A percentile compares a stretch with the other conserved stretches of the same genome.
Conservation (phyloP, 37 sponge, comb jelly and placozoan genomes). For the Geodia barretti region DNA sequence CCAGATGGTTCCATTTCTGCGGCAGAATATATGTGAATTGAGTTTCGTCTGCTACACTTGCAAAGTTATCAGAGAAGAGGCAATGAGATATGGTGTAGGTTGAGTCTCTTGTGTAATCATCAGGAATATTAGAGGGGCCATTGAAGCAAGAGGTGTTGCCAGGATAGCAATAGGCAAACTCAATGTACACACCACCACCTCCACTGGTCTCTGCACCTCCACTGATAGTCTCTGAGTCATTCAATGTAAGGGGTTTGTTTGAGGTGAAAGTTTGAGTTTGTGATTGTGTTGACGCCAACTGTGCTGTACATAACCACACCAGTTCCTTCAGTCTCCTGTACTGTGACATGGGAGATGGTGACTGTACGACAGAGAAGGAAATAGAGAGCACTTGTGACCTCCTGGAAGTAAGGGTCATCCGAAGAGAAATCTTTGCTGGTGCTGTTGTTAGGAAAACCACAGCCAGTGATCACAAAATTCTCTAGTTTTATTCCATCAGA, state of each 20-base stretch:
- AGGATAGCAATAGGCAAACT: conserved; percentile 55
- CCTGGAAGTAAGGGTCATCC: not conserved
- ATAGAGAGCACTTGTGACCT: conserved; percentile 27
- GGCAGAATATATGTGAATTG: conserved; percentile 38
- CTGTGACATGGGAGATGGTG: conserved; percentile 1
- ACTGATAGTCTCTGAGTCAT: too few relatives aligned
- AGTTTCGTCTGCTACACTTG: not conserved
- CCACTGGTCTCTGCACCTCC: too few relatives aligned
- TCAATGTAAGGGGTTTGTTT: too few relatives aligned
- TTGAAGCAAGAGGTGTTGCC: too few relatives aligned
- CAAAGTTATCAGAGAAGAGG: conserved; percentile 27
- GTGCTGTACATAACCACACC: conserved; percentile 51
- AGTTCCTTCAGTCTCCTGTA: conserved; percentile 26
- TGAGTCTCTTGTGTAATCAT: not conserved
- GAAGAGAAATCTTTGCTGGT: conserved; percentile 5
- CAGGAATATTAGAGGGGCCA: conserved; percentile 19
- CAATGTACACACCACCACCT: conserved; percentile 63
- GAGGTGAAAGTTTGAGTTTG: conserved; percentile 5
- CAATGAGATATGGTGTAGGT: not conserved
- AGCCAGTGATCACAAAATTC: not conserved
- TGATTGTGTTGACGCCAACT: not conserved
- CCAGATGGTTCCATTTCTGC: conserved; percentile 22
- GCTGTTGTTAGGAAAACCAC: conserved; percentile 26
- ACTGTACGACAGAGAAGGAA: conserved; percentile 28
- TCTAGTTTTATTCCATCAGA: conserved; percentile 9